Evolutionary conservation across 2,888 invertebrate species (phyloP), one percentile per base, ranked within the genome.

Genomic region (Amphipyra berbera): DNA sequence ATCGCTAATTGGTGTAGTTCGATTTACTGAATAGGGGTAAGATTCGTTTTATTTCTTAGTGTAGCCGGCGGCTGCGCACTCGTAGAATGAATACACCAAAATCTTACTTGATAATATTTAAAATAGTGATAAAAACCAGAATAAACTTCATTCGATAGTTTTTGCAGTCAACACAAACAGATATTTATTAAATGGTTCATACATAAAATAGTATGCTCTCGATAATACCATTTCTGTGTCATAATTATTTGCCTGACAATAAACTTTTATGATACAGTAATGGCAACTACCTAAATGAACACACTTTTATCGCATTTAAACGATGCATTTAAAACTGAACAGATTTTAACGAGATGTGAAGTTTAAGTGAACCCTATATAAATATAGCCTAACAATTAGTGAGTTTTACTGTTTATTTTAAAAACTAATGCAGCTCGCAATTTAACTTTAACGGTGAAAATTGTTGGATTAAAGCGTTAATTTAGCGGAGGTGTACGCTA

Each of bases 381-480:
- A 71, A 73, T 61, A 69, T 59, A 61, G 48, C 50, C 55, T 48
- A 68, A 76, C 73, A 73, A 69, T 70, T 69, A 76, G 59, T 38
- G 67, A 73, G 73, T 71, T 81, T 68, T 49, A 74, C 61, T 76
- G 68, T 74, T 69, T 79, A 76, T 79, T 83, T 81, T 65, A 69
- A 59, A 70, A 79, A 79, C 73, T 66, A 79, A 82, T 71, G 61
- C 76, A 75, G 68, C 69, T 77, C 73, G 73, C 65, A 78, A 81
- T 79, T 81, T 73, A 78, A 80, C 77, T 79, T 81, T 77, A 64
- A 79, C 66, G 72, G 60, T 58, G 73, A 80, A 84, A 87, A 83
- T 82, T 79, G 77, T 83, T 63, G 78, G 83, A 87, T 87, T 86
- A 86, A 87, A 86, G 79, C 84, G 82, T 88, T 91, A 91, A 91